Evolutionary conservation across 1,140 invertebrate species (phyloP).

Genomic region (Trachelipus rathkii): DNA sequence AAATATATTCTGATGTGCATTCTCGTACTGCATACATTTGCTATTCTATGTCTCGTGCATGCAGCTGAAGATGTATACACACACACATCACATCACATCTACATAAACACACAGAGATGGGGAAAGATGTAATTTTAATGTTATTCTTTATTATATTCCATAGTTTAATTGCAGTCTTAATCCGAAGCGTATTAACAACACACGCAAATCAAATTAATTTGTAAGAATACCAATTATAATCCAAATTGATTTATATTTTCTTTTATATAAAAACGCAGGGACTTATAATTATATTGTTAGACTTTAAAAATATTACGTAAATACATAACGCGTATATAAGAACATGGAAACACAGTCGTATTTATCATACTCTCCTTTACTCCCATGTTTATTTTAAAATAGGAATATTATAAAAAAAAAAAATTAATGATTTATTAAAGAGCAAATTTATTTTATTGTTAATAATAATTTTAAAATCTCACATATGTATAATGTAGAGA

Average conservation of each 20-base stretch:
- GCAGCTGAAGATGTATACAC: neutral
- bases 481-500: too few relatives aligned
- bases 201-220: slow-evolving; percentile 8
- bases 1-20: neutral
- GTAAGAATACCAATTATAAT: neutral
- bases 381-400: too few relatives aligned
- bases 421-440: too few relatives aligned
- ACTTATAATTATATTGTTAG: slow-evolving; percentile 4
- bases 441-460: too few relatives aligned
- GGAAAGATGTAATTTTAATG: neutral
- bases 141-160: neutral
- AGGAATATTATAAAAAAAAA: too few relatives aligned
- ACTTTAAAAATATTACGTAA: slow-evolving; percentile 3
- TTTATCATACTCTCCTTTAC: neutral
- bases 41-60: neutral
- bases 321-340: neutral
- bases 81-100: too few relatives aligned
- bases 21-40: neutral
- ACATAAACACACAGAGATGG: neutral
- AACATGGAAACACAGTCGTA: neutral
- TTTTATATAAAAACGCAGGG: neutral
- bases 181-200: neutral
- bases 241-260: slow-evolving; percentile 5
- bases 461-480: too few relatives aligned
- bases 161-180: neutral